phyloP scores from a whole-genome alignment of 1,140 invertebrate species.

The Bombus soroeensis region DNA sequence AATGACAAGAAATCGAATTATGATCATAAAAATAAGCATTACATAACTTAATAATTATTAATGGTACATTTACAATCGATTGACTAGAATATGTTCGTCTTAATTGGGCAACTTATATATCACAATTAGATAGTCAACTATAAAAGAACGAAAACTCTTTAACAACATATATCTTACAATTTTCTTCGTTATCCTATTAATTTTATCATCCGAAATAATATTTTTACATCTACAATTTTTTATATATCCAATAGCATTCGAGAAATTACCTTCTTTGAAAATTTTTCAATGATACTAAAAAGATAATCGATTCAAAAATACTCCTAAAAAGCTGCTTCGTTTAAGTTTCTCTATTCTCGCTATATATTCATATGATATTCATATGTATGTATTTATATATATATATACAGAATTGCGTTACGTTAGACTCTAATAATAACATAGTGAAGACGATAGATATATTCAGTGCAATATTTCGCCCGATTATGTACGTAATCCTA shows the following conservation, averaged over 20 bases:
- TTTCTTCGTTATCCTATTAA: not conserved
- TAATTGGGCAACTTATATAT: not conserved
- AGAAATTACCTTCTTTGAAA: too few species aligned
- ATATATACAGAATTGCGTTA: slow-evolving; percentile 41
- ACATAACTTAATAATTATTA: not conserved
- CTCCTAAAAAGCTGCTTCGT: slow-evolving; percentile 47
- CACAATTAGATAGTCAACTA: not conserved
- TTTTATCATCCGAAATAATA: not conserved
- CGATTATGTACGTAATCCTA: slow-evolving; percentile 42
- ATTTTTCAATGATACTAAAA: too few species aligned
- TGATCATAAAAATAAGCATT: not conserved
- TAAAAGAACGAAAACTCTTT: not conserved
- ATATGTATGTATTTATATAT: not conserved
- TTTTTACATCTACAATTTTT: not conserved
- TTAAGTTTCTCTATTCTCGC: slow-evolving; percentile 45
- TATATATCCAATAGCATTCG: not conserved
- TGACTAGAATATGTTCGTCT: not conserved
- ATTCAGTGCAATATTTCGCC: slow-evolving; percentile 57
- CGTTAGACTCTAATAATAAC: slow-evolving; percentile 5
- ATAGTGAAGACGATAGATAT: slow-evolving; percentile 45
- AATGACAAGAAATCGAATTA: not conserved
- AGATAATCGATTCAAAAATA: slow-evolving; percentile 58
- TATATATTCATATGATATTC: slow-evolving; percentile 34
- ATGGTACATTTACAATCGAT: not conserved
- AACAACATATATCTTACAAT: not conserved